Evolutionary conservation across 2,113 vertebrate species (phyloP).

Genomic region (Syngnathus typhle): DNA sequence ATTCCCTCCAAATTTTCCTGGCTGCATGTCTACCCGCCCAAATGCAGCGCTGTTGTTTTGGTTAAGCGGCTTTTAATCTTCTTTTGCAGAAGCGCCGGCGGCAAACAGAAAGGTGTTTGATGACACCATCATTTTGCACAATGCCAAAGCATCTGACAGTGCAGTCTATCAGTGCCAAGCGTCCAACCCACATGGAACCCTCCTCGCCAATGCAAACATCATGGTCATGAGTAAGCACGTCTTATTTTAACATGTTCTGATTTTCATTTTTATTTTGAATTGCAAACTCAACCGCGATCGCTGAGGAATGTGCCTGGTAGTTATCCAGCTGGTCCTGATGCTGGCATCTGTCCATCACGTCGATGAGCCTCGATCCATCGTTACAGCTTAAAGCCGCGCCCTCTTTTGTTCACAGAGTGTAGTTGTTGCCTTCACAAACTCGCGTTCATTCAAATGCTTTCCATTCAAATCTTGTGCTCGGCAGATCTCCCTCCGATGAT

Average conservation of each 20-base stretch:
- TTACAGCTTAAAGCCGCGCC: background rate
- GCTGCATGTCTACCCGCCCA: background rate
- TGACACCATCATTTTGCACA: conserved; percentile 75
- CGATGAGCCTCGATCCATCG: conserved; percentile 9
- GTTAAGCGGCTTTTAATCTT: background rate
- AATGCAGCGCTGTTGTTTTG: background rate
- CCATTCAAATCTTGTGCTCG: conserved; percentile 12
- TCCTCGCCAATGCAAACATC: conserved; percentile 85
- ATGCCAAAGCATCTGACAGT: conserved; percentile 78
- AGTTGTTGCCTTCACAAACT: background rate
- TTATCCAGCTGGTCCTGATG: conserved; percentile 13
- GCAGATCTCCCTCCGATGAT: conserved; percentile 85
- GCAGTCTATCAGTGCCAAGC: conserved; percentile 92
- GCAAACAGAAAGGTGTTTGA: conserved; percentile 57
- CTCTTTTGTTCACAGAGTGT: background rate
- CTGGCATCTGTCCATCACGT: conserved; percentile 35
- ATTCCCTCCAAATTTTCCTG: background rate
- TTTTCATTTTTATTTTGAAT: background rate
- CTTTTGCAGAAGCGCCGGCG: conserved; percentile 52
- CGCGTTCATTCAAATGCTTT: background rate
- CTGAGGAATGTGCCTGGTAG: conserved; percentile 27
- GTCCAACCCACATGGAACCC: conserved; percentile 81
- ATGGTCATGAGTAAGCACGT: conserved; percentile 82
- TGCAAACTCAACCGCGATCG: background rate
- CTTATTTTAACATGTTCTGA: background rate